These are phyloP conservation scores for Dromas ardeola DNA, from an alignment of 2,113 vertebrate genomes.

Conservation along the genomic window DNA sequence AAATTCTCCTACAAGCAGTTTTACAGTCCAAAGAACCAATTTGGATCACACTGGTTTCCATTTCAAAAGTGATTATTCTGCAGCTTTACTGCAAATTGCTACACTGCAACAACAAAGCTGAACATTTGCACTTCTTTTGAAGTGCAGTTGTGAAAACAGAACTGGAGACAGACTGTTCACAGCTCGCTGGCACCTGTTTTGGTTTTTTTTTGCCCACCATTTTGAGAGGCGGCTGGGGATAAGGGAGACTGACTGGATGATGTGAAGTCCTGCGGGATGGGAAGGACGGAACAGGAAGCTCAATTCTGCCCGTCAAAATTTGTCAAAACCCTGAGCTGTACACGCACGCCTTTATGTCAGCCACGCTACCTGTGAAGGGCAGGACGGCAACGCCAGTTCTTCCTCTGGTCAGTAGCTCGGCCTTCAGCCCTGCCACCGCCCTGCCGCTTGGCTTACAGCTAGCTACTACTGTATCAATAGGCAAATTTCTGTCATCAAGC, in stretches of 20 bases:
- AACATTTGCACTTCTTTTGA: background rate
- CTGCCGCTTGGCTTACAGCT: background rate
- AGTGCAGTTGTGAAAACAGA: background rate
- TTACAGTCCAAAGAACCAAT: background rate
- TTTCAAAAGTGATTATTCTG: background rate
- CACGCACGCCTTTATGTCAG: rapidly evolving
- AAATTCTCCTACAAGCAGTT: background rate
- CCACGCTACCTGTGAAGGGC: background rate
- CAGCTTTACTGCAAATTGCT: background rate
- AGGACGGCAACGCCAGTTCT: background rate
- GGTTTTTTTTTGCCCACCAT: background rate
- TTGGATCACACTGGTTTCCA: background rate
- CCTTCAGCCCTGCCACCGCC: background rate
- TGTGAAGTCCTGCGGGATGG: background rate
- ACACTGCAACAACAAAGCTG: background rate
- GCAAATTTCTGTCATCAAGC: background rate
- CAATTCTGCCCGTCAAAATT: background rate
- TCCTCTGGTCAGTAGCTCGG: background rate
- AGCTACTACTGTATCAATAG: background rate
- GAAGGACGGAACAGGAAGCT: background rate
- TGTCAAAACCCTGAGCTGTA: background rate
- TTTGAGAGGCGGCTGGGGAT: background rate
- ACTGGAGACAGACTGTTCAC: rapidly evolving
- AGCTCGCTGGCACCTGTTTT: background rate
- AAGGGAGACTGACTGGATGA: too few relatives aligned